Conservation (phyloP, 2,113 vertebrate species). For the Martes martes region DNA sequence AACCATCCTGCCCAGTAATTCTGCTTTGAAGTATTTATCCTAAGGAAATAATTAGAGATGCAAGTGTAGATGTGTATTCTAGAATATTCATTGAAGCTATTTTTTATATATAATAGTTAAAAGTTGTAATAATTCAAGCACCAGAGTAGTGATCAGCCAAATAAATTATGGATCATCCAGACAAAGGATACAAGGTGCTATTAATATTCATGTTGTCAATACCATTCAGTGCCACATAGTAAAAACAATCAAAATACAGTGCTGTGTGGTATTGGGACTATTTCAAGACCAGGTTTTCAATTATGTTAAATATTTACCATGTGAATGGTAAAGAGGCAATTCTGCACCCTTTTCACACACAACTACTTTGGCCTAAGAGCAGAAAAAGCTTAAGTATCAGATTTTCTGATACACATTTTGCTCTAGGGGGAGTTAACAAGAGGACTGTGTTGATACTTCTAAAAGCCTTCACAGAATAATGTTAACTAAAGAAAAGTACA, state of each 20-base stretch:
- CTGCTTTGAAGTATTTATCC: constrained; percentile 33
- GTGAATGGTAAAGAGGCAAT: neutral
- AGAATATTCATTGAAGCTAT: constrained; percentile 32
- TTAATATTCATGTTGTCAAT: neutral
- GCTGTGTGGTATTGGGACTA: too few species aligned
- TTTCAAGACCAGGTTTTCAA: neutral
- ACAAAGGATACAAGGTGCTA: neutral
- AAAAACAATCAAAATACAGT: neutral
- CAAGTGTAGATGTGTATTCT: constrained; percentile 20
- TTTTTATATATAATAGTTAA: neutral
- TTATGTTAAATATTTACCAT: neutral
- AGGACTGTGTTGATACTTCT: neutral
- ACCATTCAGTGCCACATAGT: neutral
- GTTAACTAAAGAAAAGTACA: constrained; percentile 4
- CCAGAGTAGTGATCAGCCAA: neutral
- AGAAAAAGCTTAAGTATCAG: neutral
- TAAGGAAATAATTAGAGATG: constrained; percentile 24
- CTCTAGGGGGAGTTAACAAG: neutral
- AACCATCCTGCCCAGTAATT: neutral
- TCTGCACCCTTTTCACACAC: neutral
- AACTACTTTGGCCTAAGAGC: neutral
- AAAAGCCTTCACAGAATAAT: neutral
- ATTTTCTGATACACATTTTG: neutral
- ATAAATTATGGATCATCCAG: neutral
- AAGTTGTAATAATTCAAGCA: neutral